These are phyloP conservation scores for Labeo rohita DNA, from an alignment of 2,113 vertebrate species.

Conservation along the genomic window DNA sequence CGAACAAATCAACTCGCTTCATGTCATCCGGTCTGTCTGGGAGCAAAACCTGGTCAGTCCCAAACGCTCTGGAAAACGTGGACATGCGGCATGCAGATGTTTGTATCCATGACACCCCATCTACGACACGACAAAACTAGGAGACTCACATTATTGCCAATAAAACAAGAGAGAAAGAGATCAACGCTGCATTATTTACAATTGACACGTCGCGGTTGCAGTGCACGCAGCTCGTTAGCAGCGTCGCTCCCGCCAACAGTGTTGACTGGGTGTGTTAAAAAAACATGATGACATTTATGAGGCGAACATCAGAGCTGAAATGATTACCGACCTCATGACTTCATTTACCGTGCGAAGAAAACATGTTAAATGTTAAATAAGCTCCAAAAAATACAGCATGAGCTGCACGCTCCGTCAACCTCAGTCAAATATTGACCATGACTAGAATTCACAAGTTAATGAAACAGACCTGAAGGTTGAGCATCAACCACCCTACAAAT, in stretches of 20 bases:
- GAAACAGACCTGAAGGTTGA: background rate
- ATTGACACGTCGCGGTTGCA: background rate
- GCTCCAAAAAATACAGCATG: background rate
- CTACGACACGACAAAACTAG: background rate
- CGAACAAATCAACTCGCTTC: background rate
- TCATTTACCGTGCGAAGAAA: background rate
- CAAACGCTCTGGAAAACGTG: background rate
- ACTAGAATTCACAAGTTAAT: constrained; percentile 27
- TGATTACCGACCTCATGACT: background rate
- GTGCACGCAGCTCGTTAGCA: background rate
- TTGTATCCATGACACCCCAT: background rate
- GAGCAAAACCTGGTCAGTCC: background rate
- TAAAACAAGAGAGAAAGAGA: background rate
- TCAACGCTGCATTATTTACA: background rate
- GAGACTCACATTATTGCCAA: background rate
- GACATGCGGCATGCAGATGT: background rate
- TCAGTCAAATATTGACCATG: constrained; percentile 30
- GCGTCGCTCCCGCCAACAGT: background rate
- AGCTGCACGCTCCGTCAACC: constrained; percentile 6
- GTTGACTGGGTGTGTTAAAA: background rate
- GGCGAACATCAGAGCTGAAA: background rate
- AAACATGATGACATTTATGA: background rate
- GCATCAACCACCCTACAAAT: background rate
- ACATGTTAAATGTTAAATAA: background rate
- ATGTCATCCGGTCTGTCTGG: background rate